A percentile compares a stretch with the other conserved stretches of the same genome.
These are phyloP conservation scores for Drosophila saltans DNA, from an alignment of 1,140 invertebrate species.

Conservation along the genomic window DNA sequence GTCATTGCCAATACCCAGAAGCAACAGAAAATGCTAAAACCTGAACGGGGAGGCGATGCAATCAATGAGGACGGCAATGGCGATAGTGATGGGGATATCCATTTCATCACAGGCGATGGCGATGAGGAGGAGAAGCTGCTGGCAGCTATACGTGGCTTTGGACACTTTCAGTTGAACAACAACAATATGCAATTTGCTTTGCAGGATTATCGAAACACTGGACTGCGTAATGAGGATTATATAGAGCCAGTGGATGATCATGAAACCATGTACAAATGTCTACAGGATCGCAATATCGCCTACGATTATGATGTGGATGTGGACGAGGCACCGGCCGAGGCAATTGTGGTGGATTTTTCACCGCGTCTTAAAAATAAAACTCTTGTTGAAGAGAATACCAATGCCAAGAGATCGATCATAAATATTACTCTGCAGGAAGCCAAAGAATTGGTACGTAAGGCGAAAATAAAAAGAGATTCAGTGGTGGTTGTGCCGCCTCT, in stretches of 20 bases:
- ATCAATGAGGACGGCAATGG: background rate
- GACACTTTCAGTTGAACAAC: slow-evolving; percentile 83
- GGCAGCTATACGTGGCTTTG: slow-evolving; percentile 83
- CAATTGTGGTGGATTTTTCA: slow-evolving; percentile 84
- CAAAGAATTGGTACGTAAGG: slow-evolving; percentile 70
- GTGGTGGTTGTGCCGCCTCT: slow-evolving; percentile 64
- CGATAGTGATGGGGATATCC: slow-evolving; percentile 51
- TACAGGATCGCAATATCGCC: slow-evolving; percentile 54
- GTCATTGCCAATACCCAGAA: slow-evolving; percentile 84
- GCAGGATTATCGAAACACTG: slow-evolving; percentile 60
- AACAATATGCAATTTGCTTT: slow-evolving; percentile 72
- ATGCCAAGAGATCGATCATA: slow-evolving; percentile 75
- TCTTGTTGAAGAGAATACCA: slow-evolving; percentile 67
- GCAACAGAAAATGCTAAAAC: slow-evolving; percentile 46
- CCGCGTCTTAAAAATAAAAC: slow-evolving; percentile 70
- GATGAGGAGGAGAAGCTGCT: slow-evolving; percentile 78
- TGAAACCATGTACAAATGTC: slow-evolving; percentile 83
- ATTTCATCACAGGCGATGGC: slow-evolving; percentile 74
- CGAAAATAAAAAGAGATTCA: slow-evolving; percentile 52
- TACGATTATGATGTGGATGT: slow-evolving; percentile 52
- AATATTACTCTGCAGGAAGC: slow-evolving; percentile 79
- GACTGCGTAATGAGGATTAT: slow-evolving; percentile 75
- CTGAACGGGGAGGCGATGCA: background rate
- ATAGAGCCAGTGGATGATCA: slow-evolving; percentile 76
- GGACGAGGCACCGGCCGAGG: slow-evolving; percentile 79